Evolutionary conservation across 2,888 invertebrate genomes (phyloP).

Genomic region (Metopia argyrocephala): DNA sequence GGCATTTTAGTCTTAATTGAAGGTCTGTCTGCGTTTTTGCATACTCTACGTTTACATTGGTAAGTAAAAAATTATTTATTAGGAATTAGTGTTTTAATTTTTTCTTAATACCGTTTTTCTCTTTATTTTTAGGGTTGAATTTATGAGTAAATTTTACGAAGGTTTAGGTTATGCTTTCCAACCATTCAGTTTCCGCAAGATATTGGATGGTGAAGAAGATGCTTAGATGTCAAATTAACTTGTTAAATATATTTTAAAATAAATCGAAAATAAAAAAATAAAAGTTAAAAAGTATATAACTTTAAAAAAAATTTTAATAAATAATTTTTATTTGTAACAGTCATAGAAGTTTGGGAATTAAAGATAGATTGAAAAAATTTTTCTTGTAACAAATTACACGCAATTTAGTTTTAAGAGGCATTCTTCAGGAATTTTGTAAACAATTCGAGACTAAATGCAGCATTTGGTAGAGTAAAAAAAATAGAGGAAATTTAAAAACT

Average conservation of each 20-base stretch:
- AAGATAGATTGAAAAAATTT: too few species aligned
- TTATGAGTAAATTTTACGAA: slow-evolving; percentile 96
- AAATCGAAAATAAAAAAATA: too few species aligned
- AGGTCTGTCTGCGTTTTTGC: slow-evolving; percentile 98
- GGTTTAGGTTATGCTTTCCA: slow-evolving; percentile 90
- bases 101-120: background rate
- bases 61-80: slow-evolving; percentile 75
- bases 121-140: slow-evolving; percentile 87
- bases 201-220: slow-evolving; percentile 82
- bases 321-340: too few species aligned
- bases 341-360: too few species aligned
- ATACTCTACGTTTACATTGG: slow-evolving; percentile 98
- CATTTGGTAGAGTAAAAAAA: too few species aligned
- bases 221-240: slow-evolving; percentile 53
- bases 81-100: background rate
- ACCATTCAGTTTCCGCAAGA: slow-evolving; percentile 91
- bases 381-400: too few species aligned
- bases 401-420: too few species aligned
- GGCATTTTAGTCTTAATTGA: slow-evolving; percentile 99
- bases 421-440: too few species aligned
- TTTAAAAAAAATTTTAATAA: too few species aligned
- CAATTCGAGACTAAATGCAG: too few species aligned
- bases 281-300: too few species aligned
- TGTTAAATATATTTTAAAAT: background rate
- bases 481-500: too few species aligned